Evolutionary conservation across 1,140 invertebrate species (phyloP), one percentile per base, ranked within the genome.

Genomic region (Melitaea cinxia): DNA sequence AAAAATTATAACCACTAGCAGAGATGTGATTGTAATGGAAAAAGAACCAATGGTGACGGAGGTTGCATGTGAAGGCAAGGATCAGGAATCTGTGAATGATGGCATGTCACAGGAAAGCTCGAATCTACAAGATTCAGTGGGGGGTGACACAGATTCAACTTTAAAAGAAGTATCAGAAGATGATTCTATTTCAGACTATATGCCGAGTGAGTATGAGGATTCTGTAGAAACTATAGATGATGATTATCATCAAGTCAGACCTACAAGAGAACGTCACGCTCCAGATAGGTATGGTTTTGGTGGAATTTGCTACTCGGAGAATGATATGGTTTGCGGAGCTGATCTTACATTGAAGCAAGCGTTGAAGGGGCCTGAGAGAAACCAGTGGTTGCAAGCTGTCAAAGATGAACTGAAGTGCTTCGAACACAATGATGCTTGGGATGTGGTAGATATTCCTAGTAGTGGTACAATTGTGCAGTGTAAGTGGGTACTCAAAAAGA

Each of bases 91-190:
- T 58, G 53, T 57, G 14, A 37, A 49, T 5, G 19, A 70, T 35
- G 35, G 42, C 33, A 52, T 12, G 14, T 10, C 12, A 19, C 1
- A 15, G 56, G 63, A 53, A 37, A 47, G 1, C 17, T 12, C 49
- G 37, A 33, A 12, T 49, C 21, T 35, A 45, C 65, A 67, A 26
- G 65, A 67, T 61, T 67, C 65, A 67, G 58, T 67, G 57, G 65
- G 65, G 65, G 57, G 61, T 28, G 7, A 3, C 23, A 39, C 26
- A 52, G 30, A 61, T 57, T 28, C 12, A 12, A 65, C 37, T 55
- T 53, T 53, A 57, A 67, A 14, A 19, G 57, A 67, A 45, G 53
- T 7, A 35, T 42, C 62, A 52, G 23, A 9, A 15, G 15, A 49
- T 1, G 28, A 59, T 59, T 30, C 35, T 17, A 47, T 49, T 35